phyloP scores from a whole-genome alignment of 30 jellyfish, hydroid and myxozoan species.

The Cassiopea andromeda region DNA sequence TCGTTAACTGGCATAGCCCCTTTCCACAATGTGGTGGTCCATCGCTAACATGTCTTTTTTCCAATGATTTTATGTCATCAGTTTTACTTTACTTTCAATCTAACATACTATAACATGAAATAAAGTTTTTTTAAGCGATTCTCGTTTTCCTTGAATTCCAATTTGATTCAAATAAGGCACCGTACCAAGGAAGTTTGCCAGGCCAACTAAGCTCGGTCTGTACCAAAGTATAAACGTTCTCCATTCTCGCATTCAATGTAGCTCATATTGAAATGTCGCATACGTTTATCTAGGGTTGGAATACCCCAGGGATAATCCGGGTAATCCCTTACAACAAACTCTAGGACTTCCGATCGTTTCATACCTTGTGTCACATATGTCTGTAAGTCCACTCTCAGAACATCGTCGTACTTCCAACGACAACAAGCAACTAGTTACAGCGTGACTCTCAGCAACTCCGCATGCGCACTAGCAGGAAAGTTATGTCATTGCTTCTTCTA shows the following conservation, averaged over 20 bases:
- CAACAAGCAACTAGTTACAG: background rate
- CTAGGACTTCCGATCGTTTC: conserved; percentile 45
- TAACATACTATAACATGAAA: no score
- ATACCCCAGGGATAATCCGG: conserved; percentile 54
- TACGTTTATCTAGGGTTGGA: conserved; percentile 57
- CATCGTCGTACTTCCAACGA: background rate
- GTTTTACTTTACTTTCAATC: no score
- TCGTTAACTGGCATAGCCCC: no score
- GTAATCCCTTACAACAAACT: conserved; percentile 20
- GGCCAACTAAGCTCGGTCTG: conserved; percentile 57
- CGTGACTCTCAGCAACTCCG: no score
- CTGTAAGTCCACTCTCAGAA: conserved; percentile 25
- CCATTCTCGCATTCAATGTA: conserved; percentile 21
- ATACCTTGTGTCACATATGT: background rate
- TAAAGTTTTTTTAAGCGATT: no score
- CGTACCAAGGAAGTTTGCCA: conserved; percentile 56
- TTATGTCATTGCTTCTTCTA: no score
- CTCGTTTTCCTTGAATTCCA: no score
- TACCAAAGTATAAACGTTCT: conserved; percentile 23
- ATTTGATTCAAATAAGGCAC: conserved; percentile 30
- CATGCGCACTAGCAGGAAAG: no score
- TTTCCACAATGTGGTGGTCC: no score
- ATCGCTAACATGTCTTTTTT: no score
- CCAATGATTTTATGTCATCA: no score
- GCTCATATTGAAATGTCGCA: conserved; percentile 27